Base-by-base conservation (phyloP, 2,888 invertebrate species). In the Elmis aenea region DNA sequence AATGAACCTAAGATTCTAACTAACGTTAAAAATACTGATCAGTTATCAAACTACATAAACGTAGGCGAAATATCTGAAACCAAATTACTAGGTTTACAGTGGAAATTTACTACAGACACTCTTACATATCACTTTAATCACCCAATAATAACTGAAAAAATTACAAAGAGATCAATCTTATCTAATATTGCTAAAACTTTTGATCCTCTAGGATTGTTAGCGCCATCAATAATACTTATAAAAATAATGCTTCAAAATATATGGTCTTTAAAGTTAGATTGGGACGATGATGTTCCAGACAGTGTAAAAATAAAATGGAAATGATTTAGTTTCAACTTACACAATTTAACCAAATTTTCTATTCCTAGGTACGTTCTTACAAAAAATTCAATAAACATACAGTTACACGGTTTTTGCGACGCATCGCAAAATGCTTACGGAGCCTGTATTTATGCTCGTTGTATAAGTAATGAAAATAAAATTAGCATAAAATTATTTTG, bases 91-190 rank as follows among this genome's bases (percentile, higher is more conserved):
- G 44, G 46, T 8, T 32, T 47, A 8, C 14, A 42, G 13, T 47
- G 42, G 39, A 15, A 40, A 28, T 22, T 46, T 3, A 6, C 8
- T 10, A 6, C 8, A 9, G 45, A 45, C 23, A n/a, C 12, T 13
- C 40, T 45, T 28, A 24, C 28, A 2, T 33, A 31, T 15, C 13
- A 15, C 5, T 14, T 37, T 8, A 23, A 18, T n/a, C n/a, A n/a
- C n/a, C n/a, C n/a, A n/a, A n/a, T n/a, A n/a, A n/a, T n/a, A n/a
- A n/a, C n/a, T n/a, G n/a, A n/a, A n/a, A n/a, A n/a, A n/a, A 42
- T 51, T 13, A 55, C 55, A 8, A 57, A 58, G 31, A 27, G 54
- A 24, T 37, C 16, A 9, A 45, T 56, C 21, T 36, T 52, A 32
- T 44, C 48, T 0, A 41, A 50, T 11, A 26, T 52, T 5, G 46